Base-by-base conservation (phyloP, 2,797 vertebrate species). In the Gymnoscopelus microlampas region DNA sequence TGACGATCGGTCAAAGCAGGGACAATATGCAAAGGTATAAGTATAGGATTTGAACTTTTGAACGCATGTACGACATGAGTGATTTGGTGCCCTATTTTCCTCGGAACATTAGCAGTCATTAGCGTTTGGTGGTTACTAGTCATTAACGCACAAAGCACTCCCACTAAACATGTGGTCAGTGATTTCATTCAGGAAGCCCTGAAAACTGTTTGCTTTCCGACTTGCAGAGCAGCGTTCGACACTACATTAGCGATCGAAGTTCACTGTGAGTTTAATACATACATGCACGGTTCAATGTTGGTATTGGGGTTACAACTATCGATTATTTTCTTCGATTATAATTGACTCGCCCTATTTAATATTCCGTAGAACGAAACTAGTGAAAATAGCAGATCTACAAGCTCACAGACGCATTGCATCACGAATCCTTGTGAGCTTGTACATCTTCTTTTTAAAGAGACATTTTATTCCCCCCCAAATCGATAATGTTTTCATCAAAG, bases 71-170 rank as follows among this genome's bases (percentile, higher is more conserved):
- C 73, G 65, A 76, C 61, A 69, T 63, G 54, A 7, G 39, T 8
- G 29, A 81, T 84, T 71, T 79, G 72, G 67, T 76, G 79, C 24
- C 64, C 71, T 60, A 67, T 82, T 87, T 86, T 84, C 75, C 73
- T 78, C 54, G 65, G 80, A 83, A 85, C 84, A 85, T 84, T 90
- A 78, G 2, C 66, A 79, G 77, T 74, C 69, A 83, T 89, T 89
- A 89, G 15, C 1, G 44, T 55, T 68, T 69, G 76, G 79, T 76
- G 44, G 80, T 73, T 59, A 39, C 35, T 8, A 11, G 78, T 73
- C 79, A 73, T 84, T 78, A 85, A 64, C 78, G 59, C 74, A 71
- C 79, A 70, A 76, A 55, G 77, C 53, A 64, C 5, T 53, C 58
- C 68, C 62, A 60, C 50, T 39, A 61, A 49, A 76, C 73, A 85